Conservation (phyloP, 2,888 invertebrate genomes). For the Heteromyza rotundicornis region DNA sequence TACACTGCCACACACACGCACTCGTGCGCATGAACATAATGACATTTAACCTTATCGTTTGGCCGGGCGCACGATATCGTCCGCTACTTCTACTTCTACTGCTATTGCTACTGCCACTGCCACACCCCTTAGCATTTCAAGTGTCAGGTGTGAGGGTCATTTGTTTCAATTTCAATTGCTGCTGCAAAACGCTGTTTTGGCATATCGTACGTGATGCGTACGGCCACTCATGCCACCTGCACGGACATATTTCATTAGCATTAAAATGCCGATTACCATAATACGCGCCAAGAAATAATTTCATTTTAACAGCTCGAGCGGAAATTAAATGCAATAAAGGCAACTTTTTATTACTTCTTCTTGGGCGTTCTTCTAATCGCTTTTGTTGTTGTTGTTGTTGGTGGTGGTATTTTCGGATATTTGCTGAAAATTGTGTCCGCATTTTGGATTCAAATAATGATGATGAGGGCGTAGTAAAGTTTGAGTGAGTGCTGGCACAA, state of each 20-base stretch:
- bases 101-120: background rate
- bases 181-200: no score
- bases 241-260: conserved; percentile 1
- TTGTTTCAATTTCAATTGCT: no score
- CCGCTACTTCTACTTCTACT: background rate
- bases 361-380: no score
- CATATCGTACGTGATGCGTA: no score
- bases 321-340: background rate
- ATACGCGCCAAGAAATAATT: background rate
- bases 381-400: no score
- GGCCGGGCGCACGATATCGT: background rate
- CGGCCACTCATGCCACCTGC: background rate
- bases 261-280: conserved; percentile 1
- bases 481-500: no score
- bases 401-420: no score
- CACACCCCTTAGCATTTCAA: background rate
- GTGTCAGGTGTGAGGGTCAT: no score
- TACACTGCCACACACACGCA: background rate
- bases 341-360: background rate
- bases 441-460: no score
- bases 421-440: no score
- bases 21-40: conserved; percentile 8
- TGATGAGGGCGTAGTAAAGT: no score
- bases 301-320: background rate
- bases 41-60: conserved; percentile 21